A percentile compares a stretch with the other conserved stretches of the same genome.
Conservation (phyloP, 1,140 invertebrate genomes). For the Grapholita molesta region DNA sequence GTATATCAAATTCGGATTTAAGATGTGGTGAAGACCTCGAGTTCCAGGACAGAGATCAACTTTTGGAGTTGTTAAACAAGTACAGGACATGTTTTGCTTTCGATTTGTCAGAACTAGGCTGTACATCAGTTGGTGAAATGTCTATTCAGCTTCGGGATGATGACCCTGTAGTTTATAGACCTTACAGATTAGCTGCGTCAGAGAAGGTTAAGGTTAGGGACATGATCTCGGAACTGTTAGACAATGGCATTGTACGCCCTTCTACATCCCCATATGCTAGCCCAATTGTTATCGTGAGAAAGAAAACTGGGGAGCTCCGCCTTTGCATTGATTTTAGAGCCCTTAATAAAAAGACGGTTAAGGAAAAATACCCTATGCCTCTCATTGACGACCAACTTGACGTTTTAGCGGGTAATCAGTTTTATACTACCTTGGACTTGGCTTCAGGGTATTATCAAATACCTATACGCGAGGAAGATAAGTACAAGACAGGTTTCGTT, state of each 20-base stretch:
- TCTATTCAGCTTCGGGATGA: constrained; percentile 27
- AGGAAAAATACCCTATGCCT: constrained; percentile 20
- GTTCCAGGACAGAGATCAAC: neutral
- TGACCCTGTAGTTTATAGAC: neutral
- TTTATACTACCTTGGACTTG: constrained; percentile 63
- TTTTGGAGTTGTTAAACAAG: neutral
- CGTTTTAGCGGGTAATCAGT: neutral
- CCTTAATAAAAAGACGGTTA: constrained; percentile 17
- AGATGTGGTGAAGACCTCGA: constrained; percentile 28
- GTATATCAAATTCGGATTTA: constrained; percentile 28
- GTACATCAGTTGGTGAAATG: constrained; percentile 20
- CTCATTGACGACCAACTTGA: constrained; percentile 16
- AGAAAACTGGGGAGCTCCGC: constrained; percentile 26
- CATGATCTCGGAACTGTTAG: constrained; percentile 43
- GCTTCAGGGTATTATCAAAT: constrained; percentile 36
- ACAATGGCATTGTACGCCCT: neutral
- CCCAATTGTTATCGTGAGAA: constrained; percentile 17
- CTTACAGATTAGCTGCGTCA: constrained; percentile 1
- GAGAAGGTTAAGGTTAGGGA: constrained; percentile 26
- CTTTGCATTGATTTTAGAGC: constrained; percentile 7
- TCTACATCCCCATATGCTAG: neutral
- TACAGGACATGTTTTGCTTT: neutral
- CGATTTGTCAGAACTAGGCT: neutral
- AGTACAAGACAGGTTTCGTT: constrained; percentile 31
- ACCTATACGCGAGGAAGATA: constrained; percentile 25